Evolutionary conservation across 1,140 invertebrate genomes (phyloP).

Genomic region (Sycobia sp.): DNA sequence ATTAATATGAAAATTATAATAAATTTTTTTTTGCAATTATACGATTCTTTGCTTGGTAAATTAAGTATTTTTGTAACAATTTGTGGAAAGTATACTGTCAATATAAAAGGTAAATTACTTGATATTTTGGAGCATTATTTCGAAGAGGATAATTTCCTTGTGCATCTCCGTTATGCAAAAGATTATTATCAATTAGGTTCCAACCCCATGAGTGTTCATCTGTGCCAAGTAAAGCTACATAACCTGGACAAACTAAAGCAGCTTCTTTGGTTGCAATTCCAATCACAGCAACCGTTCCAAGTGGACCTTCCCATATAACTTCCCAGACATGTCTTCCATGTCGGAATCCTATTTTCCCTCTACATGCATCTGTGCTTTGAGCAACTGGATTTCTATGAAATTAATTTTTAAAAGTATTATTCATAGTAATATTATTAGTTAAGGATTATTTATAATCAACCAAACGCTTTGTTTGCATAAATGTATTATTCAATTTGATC

Average conservation of each 20-base stretch:
- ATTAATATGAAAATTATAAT: too few relatives aligned
- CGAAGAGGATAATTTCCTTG: slow-evolving; percentile 94
- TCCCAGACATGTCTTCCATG: slow-evolving; percentile 97
- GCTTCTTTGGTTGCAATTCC: slow-evolving; percentile 96
- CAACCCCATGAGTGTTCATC: slow-evolving; percentile 99
- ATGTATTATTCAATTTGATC: not conserved
- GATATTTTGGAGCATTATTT: slow-evolving; percentile 98
- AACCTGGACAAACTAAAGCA: slow-evolving; percentile 87
- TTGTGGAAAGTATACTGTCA: too few relatives aligned
- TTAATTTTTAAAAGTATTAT: not conserved
- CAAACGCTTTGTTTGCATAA: too few relatives aligned
- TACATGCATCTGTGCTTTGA: slow-evolving; percentile 96
- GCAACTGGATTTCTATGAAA: slow-evolving; percentile 87
- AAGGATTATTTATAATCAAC: too few relatives aligned
- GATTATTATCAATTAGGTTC: slow-evolving; percentile 98
- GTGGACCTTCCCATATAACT: slow-evolving; percentile 97
- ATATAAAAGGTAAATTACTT: too few relatives aligned
- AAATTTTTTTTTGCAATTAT: slow-evolving; percentile 6
- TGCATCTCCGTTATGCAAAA: slow-evolving; percentile 95
- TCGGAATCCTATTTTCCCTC: slow-evolving; percentile 92
- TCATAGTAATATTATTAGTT: slow-evolving; percentile 5
- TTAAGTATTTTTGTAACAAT: too few relatives aligned
- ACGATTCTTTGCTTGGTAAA: too few relatives aligned
- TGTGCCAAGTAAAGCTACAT: slow-evolving; percentile 90
- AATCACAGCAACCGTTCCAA: slow-evolving; percentile 94